Percentiles rank a stretch among this genome's conserved stretches.
phyloP scores from a whole-genome alignment of 2,888 invertebrate species.

The Xanthia icteritia region DNA sequence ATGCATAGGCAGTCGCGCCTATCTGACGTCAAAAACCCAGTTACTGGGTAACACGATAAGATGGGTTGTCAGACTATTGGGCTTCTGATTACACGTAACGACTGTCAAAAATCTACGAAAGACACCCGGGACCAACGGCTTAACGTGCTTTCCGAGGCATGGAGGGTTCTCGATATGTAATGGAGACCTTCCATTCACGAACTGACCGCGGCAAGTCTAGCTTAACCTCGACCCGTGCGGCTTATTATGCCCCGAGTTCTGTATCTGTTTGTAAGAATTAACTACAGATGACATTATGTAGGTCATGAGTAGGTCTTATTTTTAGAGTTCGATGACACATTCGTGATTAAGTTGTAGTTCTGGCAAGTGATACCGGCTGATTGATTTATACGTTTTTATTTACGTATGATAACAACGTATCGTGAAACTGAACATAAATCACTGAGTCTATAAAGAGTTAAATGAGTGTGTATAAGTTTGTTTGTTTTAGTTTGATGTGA shows the following conservation, averaged over 20 bases:
- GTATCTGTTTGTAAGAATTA: neutral
- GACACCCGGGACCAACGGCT: neutral
- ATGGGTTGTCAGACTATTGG: neutral
- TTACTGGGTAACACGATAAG: neutral
- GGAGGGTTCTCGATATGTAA: neutral
- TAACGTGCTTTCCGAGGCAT: no score
- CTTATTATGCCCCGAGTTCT: neutral
- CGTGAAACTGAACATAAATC: slow-evolving; percentile 47
- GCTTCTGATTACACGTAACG: neutral
- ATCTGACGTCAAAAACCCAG: neutral
- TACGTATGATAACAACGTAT: slow-evolving; percentile 37
- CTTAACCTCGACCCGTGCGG: neutral
- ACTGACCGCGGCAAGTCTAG: neutral
- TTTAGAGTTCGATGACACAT: slow-evolving; percentile 51
- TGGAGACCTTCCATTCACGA: neutral
- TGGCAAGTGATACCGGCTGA: slow-evolving; percentile 45
- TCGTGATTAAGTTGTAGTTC: slow-evolving; percentile 30
- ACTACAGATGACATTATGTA: slow-evolving; percentile 27
- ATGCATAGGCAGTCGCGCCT: no score
- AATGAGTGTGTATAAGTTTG: slow-evolving; percentile 40
- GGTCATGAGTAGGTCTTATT: slow-evolving; percentile 31
- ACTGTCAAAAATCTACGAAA: neutral
- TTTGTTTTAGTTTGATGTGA: slow-evolving; percentile 29
- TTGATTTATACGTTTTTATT: slow-evolving; percentile 58
- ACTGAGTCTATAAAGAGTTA: slow-evolving; percentile 59